Evolutionary conservation across 1,140 invertebrate species (phyloP).

Genomic region (Euwallacea fornicatus): DNA sequence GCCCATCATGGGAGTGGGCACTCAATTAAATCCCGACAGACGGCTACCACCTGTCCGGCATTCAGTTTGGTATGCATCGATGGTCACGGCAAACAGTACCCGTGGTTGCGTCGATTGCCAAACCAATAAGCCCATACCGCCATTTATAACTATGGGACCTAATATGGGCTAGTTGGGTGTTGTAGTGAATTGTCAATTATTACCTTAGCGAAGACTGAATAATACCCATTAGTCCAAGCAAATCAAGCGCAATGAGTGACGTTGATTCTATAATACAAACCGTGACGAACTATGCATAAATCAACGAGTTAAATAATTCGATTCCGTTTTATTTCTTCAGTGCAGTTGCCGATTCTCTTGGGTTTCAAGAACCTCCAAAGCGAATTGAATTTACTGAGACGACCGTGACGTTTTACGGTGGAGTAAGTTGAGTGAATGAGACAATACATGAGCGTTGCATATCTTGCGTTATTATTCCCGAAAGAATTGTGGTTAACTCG

Average conservation of each 20-base stretch:
- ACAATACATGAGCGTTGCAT: neutral
- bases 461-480: too few species aligned
- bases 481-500: too few species aligned
- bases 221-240: too few species aligned
- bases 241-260: too few species aligned
- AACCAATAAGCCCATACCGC: neutral
- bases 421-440: conserved; percentile 1
- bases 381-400: neutral
- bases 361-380: neutral
- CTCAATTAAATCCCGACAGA: conserved; percentile 7
- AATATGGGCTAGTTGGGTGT: too few species aligned
- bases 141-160: too few species aligned
- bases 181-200: too few species aligned
- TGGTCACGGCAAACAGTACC: conserved; percentile 1
- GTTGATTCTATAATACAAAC: neutral
- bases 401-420: neutral
- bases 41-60: conserved; percentile 3
- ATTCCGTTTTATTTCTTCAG: neutral
- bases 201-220: too few species aligned
- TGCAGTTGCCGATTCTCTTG: neutral
- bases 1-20: neutral
- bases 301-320: neutral
- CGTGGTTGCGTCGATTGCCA: neutral
- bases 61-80: conserved; percentile 11
- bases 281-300: conserved; percentile 5